Base-by-base conservation (phyloP, 1,140 invertebrate genomes). In the Neomicropteryx cornuta region DNA sequence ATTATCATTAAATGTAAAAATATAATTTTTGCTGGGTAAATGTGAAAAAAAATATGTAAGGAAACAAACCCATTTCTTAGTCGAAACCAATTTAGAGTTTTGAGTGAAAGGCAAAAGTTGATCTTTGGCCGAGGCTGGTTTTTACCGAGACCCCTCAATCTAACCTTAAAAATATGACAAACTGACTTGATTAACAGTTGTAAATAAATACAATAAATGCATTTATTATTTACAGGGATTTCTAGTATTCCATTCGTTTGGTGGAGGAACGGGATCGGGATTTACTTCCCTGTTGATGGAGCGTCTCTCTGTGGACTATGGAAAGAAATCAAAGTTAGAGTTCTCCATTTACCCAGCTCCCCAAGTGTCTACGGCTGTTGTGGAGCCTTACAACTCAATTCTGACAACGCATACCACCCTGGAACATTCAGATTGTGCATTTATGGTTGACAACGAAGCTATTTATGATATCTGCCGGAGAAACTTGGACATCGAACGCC, bases 391-490 rank as follows among this genome's bases (percentile, higher is more conserved):
- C 68, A 89, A 86, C 52, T 83, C 76, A 1, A 81, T 85, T 54
- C 57, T 85, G 35, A 84, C 81, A 8, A 86, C 82, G 5, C 83
- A 87, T 55, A 86, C 82, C 1, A 86, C 83, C 1, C 60, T 86
- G 42, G 81, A 85, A 57, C 81, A 86, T 58, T 83, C 79, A 1
- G 81, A 83, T 62, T 85, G 81, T 55, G 77, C 81, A n/a, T 87
- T 87, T 55, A 85, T 85, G 81, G 84, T 88, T 50, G 85, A 89
- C 66, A 84, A 89, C 58, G 87, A 91, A 58, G 87, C 86, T 45
- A 89, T 91, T 50, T 92, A 89, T 55, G 87, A 91, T 57, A 90
- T 92, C 55, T 92, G 87, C 57, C 71, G 84, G 17, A 70, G 84
- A 19, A 90, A 90, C 56, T 65, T 93, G 43, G 86, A 89, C 56